Conservation (phyloP, 2,113 vertebrate species). For the Vicugna pacos region DNA sequence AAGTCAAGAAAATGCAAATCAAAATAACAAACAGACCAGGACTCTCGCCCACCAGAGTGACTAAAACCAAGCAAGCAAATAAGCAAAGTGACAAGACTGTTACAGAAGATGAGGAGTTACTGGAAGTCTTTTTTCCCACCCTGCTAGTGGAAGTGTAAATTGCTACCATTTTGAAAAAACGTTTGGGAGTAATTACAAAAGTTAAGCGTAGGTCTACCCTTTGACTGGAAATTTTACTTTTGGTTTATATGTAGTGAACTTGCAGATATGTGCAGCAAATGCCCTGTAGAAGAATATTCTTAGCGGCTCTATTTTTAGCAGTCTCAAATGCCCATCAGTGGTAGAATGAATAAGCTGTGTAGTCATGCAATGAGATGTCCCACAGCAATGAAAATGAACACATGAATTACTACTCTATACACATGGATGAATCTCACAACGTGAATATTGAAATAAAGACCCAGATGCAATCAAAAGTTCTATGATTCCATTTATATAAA, state of each 20-base stretch:
- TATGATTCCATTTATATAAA: neutral
- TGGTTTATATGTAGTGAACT: neutral
- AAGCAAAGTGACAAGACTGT: neutral
- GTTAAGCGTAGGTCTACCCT: neutral
- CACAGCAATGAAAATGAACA: neutral
- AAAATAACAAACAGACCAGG: neutral
- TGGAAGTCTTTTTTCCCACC: neutral
- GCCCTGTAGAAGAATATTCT: neutral
- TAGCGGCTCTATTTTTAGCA: too few relatives aligned
- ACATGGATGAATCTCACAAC: neutral
- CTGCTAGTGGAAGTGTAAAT: too few relatives aligned
- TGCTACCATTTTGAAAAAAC: neutral
- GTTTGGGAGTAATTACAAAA: neutral
- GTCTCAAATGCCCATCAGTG: too few relatives aligned
- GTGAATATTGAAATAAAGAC: neutral
- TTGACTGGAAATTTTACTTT: neutral
- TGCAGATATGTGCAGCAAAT: neutral
- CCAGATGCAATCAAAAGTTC: neutral
- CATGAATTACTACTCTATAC: neutral
- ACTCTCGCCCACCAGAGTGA: neutral
- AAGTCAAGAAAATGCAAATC: neutral
- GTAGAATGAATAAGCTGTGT: too few relatives aligned
- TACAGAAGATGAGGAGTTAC: neutral
- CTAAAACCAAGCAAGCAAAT: neutral
- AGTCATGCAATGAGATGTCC: too few relatives aligned